Evolutionary conservation across 2,888 invertebrate species (phyloP).

Genomic region (Diabrotica balteata): DNA sequence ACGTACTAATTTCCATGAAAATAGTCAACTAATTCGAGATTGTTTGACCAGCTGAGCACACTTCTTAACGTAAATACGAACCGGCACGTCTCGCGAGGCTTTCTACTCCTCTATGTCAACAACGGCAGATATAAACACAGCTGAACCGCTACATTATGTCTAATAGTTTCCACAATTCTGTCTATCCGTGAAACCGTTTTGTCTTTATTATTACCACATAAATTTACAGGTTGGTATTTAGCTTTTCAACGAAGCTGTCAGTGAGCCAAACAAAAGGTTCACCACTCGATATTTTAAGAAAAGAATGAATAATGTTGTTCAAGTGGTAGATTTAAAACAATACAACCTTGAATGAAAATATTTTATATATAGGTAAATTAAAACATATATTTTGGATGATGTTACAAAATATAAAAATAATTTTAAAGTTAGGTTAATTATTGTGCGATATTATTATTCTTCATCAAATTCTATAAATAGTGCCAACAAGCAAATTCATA

Average conservation of each 20-base stretch:
- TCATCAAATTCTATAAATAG: too few relatives aligned
- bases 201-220: slow-evolving; percentile 39
- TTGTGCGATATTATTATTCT: too few relatives aligned
- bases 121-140: slow-evolving; percentile 46
- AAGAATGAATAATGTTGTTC: not conserved
- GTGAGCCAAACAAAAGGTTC: slow-evolving; percentile 6
- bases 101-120: slow-evolving; percentile 52
- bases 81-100: slow-evolving; percentile 46
- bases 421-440: too few relatives aligned
- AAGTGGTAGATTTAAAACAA: too few relatives aligned
- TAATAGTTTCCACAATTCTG: slow-evolving; percentile 45
- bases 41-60: slow-evolving; percentile 53
- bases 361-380: too few relatives aligned
- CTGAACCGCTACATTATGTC: slow-evolving; percentile 42
- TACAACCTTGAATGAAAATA: too few relatives aligned
- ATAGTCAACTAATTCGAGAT: slow-evolving; percentile 34
- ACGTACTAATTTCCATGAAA: slow-evolving; percentile 27
- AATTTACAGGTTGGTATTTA: slow-evolving; percentile 31
- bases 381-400: too few relatives aligned
- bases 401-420: too few relatives aligned
- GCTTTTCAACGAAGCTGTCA: slow-evolving; percentile 23
- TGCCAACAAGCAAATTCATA: too few relatives aligned
- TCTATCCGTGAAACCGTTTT: slow-evolving; percentile 38
- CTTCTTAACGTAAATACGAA: slow-evolving; percentile 51
- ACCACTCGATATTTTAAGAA: slow-evolving; percentile 6